Percentiles rank a stretch among this genome's conserved stretches.
Conservation (phyloP, 2,888 invertebrate genomes). For the Taphrorychus bicolor region DNA sequence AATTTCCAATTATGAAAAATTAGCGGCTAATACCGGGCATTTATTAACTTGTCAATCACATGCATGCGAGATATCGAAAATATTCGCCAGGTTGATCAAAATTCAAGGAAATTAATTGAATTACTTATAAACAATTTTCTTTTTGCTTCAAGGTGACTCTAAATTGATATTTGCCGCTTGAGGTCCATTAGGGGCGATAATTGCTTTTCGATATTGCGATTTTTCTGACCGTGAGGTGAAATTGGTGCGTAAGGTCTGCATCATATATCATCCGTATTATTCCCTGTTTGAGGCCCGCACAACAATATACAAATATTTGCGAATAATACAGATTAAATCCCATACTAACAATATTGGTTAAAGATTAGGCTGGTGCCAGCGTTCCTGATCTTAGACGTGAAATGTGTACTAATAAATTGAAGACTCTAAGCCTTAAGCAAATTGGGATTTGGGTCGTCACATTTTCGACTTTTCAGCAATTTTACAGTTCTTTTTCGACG, state of each 20-base stretch:
- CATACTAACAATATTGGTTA: slow-evolving; percentile 3
- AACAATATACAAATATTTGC: not conserved
- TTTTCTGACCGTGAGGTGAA: too few species aligned
- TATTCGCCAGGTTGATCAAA: slow-evolving; percentile 18
- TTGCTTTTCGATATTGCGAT: too few species aligned
- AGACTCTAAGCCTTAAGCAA: not conserved
- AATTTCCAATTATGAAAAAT: slow-evolving; percentile 1
- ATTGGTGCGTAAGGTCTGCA: not conserved
- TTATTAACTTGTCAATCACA: slow-evolving; percentile 27
- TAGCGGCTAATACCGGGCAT: slow-evolving; percentile 12
- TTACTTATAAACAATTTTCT: slow-evolving; percentile 4
- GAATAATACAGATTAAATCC: slow-evolving; percentile 1
- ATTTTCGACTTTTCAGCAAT: not conserved
- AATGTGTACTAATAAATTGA: not conserved
- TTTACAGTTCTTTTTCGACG: not conserved
- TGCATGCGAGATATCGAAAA: slow-evolving; percentile 19
- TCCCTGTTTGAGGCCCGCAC: not conserved
- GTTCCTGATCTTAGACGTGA: not conserved
- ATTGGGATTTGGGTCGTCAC: not conserved
- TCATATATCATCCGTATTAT: not conserved
- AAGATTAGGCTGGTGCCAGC: not conserved
- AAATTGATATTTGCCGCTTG: not conserved
- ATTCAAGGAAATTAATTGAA: slow-evolving; percentile 24
- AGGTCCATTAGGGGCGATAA: not conserved
- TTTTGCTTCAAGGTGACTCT: not conserved